phyloP scores from a whole-genome alignment of 2,888 invertebrate genomes.

The Drosophila fulvimacula region DNA sequence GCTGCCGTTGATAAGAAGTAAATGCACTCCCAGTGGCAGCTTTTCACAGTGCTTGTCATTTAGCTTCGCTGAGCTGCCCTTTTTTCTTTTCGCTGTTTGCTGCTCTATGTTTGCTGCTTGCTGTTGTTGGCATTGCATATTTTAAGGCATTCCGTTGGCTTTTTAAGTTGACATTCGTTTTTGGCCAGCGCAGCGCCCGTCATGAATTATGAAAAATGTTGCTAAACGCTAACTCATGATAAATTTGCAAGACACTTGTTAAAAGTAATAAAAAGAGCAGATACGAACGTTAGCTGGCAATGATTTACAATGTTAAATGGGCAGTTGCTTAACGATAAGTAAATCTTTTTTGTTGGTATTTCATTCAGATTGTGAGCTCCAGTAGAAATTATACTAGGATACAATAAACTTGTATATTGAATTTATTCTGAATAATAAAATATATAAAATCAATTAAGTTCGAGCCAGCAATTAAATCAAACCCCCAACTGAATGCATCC shows the following conservation, averaged over 20 bases:
- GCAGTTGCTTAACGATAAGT: background rate
- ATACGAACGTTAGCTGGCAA: background rate
- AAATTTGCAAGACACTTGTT: conserved; percentile 31
- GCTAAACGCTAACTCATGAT: conserved; percentile 42
- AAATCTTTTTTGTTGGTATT: too few relatives aligned
- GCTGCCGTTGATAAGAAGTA: conserved; percentile 51
- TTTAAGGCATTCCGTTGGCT: conserved; percentile 47
- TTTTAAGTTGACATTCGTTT: conserved; percentile 62
- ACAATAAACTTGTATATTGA: too few relatives aligned
- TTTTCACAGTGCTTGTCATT: conserved; percentile 53
- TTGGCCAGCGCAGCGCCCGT: conserved; percentile 27
- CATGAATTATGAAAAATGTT: conserved; percentile 58
- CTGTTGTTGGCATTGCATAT: conserved; percentile 46
- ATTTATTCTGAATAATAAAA: too few relatives aligned
- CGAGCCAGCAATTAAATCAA: background rate
- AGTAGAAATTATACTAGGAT: too few relatives aligned
- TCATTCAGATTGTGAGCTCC: too few relatives aligned
- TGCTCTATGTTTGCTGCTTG: background rate
- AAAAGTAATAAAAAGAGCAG: conserved; percentile 5
- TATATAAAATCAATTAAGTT: background rate
- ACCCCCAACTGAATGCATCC: background rate
- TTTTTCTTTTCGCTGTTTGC: conserved; percentile 7
- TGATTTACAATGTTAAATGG: conserved; percentile 2
- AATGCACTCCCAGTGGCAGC: conserved; percentile 66
- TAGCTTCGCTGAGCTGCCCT: conserved; percentile 44